Evolutionary conservation across 2,113 vertebrate species (phyloP).

Genomic region (Silurus asotus): DNA sequence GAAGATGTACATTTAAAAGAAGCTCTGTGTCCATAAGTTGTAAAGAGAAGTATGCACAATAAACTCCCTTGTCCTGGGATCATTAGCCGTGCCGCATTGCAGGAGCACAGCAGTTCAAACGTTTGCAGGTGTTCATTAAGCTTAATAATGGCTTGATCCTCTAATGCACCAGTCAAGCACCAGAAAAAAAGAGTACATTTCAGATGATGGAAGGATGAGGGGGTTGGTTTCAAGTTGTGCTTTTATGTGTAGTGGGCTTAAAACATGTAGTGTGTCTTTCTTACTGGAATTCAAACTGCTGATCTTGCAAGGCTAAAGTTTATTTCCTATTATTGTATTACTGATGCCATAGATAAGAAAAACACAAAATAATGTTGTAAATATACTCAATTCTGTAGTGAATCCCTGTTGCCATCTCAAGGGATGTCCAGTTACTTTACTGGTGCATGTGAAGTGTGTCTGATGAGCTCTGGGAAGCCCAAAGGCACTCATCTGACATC

Average conservation of each 20-base stretch:
- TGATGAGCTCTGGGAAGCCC: neutral
- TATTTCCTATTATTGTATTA: neutral
- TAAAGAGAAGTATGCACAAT: conserved; percentile 22
- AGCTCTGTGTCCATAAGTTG: conserved; percentile 38
- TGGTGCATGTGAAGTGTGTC: neutral
- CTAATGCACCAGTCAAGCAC: conserved; percentile 37
- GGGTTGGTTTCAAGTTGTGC: neutral
- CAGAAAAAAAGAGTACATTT: neutral
- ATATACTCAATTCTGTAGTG: neutral
- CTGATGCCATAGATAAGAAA: neutral
- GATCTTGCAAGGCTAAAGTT: neutral
- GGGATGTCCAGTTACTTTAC: neutral
- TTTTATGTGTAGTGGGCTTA: neutral
- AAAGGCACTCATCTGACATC: neutral
- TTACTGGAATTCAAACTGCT: neutral
- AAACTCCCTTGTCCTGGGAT: conserved; percentile 21
- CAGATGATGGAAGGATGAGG: neutral
- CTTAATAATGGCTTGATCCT: conserved; percentile 35
- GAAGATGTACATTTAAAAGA: conserved; percentile 43
- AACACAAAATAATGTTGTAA: neutral
- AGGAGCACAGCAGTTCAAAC: conserved; percentile 19
- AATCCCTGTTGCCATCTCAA: neutral
- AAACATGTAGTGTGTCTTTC: neutral
- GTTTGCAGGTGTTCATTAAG: conserved; percentile 39
- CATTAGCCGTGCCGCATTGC: conserved; percentile 43